Conservation (phyloP, 2,113 vertebrate genomes). For the Spilogale gracilis region DNA sequence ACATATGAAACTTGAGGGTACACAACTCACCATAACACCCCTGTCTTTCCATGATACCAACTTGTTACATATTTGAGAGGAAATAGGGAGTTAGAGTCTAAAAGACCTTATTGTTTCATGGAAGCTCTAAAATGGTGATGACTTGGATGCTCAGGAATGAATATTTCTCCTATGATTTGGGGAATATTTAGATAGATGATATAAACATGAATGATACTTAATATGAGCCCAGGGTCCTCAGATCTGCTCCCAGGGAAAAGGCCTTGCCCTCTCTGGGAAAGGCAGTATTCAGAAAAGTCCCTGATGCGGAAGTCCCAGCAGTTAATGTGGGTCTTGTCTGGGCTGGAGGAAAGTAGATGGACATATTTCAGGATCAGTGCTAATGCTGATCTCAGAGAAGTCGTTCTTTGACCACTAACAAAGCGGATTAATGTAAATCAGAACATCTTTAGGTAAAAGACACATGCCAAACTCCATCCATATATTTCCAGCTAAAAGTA, state of each 20-base stretch:
- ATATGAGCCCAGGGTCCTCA: neutral
- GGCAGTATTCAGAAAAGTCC: neutral
- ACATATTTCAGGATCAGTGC: neutral
- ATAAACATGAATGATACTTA: neutral
- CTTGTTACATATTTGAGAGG: neutral
- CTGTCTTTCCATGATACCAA: neutral
- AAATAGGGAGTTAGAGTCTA: neutral
- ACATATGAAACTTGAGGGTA: neutral
- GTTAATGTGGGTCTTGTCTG: neutral
- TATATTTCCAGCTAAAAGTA: neutral
- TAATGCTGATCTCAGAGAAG: neutral
- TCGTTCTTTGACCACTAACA: neutral
- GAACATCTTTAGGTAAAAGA: neutral
- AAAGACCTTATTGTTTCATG: neutral
- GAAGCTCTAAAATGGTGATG: neutral
- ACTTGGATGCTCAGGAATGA: neutral
- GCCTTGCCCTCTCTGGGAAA: neutral
- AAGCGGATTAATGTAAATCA: slow-evolving; percentile 23
- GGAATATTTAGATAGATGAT: neutral
- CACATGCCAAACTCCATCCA: neutral
- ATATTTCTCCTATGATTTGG: neutral
- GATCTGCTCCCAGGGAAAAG: neutral
- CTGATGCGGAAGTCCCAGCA: neutral
- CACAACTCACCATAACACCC: neutral
- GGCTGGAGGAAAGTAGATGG: neutral